Evolutionary conservation across 1,140 invertebrate genomes (phyloP).

Genomic region (Teleopsis dalmanni): DNA sequence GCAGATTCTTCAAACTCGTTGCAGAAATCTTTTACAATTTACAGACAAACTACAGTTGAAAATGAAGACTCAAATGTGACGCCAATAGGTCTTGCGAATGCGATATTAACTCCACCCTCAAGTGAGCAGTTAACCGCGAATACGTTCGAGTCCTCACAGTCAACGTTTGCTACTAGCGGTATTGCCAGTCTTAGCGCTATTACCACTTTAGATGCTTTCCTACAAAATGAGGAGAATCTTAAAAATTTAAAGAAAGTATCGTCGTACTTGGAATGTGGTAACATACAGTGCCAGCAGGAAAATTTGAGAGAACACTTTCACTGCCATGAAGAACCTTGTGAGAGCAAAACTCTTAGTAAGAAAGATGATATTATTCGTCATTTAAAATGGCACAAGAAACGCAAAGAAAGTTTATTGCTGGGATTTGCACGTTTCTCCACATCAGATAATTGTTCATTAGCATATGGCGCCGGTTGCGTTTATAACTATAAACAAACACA

Average conservation of each 20-base stretch:
- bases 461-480: conserved; percentile 62
- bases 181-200: conserved; percentile 23
- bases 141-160: background rate
- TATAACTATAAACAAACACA: conserved; percentile 97
- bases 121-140: conserved; percentile 23
- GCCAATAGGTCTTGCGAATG: conserved; percentile 21
- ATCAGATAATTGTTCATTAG: conserved; percentile 79
- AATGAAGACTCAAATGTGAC: conserved; percentile 19
- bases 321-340: conserved; percentile 78
- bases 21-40: background rate
- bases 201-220: conserved; percentile 29
- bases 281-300: conserved; percentile 33
- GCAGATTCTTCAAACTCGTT: conserved; percentile 28
- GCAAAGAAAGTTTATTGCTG: conserved; percentile 91
- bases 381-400: conserved; percentile 95
- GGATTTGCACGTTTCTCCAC: conserved; percentile 91
- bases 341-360: conserved; percentile 83
- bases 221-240: conserved; percentile 35
- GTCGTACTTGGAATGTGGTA: conserved; percentile 42
- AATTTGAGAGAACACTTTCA: conserved; percentile 83
- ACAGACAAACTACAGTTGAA: background rate
- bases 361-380: conserved; percentile 99
- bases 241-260: conserved; percentile 37
- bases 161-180: background rate
- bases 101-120: conserved; percentile 33